These are phyloP conservation scores for Heliconius eleuchia DNA, from an alignment of 1,140 invertebrate genomes.

Conservation along the genomic window DNA sequence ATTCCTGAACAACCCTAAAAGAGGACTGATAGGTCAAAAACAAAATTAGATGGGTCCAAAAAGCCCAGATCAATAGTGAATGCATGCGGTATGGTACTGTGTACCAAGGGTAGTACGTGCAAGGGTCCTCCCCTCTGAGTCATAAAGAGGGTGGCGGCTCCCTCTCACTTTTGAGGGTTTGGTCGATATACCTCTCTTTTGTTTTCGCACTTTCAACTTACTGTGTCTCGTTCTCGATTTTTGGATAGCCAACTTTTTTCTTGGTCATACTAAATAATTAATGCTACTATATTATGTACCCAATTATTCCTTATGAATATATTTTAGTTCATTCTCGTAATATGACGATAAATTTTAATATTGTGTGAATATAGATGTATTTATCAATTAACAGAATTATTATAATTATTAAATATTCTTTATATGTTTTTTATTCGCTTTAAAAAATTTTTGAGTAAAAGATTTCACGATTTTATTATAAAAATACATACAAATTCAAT, in stretches of 20 bases:
- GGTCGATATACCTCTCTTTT: slow-evolving; percentile 77
- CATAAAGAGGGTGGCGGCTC: slow-evolving; percentile 75
- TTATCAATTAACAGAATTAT: too few relatives aligned
- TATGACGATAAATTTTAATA: too few relatives aligned
- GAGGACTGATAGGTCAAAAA: slow-evolving; percentile 39
- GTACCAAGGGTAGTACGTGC: slow-evolving; percentile 64
- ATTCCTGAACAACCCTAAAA: slow-evolving; percentile 13
- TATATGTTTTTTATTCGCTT: too few relatives aligned
- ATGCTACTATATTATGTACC: neutral
- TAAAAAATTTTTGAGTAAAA: too few relatives aligned
- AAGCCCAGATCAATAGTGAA: slow-evolving; percentile 68
- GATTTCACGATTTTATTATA: too few relatives aligned
- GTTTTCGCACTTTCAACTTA: slow-evolving; percentile 69
- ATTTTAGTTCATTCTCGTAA: too few relatives aligned
- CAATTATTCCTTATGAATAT: too few relatives aligned
- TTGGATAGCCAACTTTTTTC: slow-evolving; percentile 35
- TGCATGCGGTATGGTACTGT: slow-evolving; percentile 53
- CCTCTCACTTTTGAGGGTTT: slow-evolving; percentile 75
- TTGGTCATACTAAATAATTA: slow-evolving; percentile 5
- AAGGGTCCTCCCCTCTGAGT: slow-evolving; percentile 77
- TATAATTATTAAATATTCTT: too few relatives aligned
- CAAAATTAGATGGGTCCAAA: slow-evolving; percentile 46
- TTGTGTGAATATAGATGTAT: too few relatives aligned
- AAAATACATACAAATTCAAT: too few relatives aligned
- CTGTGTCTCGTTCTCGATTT: slow-evolving; percentile 46